Percentiles rank a stretch among this genome's conserved stretches.
These are phyloP conservation scores for Bradypodion ventrale DNA, from an alignment of 2,797 vertebrate genomes.

Conservation along the genomic window DNA sequence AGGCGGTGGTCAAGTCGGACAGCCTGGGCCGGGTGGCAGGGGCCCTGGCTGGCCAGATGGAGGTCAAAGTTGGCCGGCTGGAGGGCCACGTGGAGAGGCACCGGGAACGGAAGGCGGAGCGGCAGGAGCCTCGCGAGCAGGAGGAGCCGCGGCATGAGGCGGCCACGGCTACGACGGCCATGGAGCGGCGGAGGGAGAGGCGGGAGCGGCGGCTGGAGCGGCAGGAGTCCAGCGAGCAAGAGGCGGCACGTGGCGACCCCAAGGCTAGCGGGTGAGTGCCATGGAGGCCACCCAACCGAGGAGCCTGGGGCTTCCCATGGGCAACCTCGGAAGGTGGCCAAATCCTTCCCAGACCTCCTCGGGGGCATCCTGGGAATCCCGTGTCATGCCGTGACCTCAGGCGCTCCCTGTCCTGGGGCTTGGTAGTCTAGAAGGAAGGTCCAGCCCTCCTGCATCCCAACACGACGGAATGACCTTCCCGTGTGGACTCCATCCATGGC, in stretches of 20 bases:
- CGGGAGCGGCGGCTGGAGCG: constrained; percentile 75
- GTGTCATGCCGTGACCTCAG: too few species aligned
- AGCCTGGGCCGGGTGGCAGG: constrained; percentile 66
- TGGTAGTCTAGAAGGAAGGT: too few species aligned
- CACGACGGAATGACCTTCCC: too few species aligned
- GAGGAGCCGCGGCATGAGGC: constrained; percentile 73
- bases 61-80: constrained; percentile 60
- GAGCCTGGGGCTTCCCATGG: neutral
- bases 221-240: constrained; percentile 80
- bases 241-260: constrained; percentile 70
- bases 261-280: constrained; percentile 21
- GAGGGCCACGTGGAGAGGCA: constrained; percentile 64
- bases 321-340: neutral
- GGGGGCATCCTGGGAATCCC: too few species aligned
- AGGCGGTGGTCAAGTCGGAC: constrained; percentile 42
- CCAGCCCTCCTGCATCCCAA: too few species aligned
- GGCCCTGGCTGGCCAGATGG: constrained; percentile 69
- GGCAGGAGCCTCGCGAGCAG: constrained; percentile 79
- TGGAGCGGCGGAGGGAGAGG: constrained; percentile 75
- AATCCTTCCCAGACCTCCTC: too few species aligned
- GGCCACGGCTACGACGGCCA: too few species aligned
- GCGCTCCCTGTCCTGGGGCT: neutral
- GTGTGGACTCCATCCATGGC: too few species aligned
- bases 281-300: accelerated
- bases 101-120: constrained; percentile 75